Conservation (phyloP, 2,888 invertebrate genomes). For the Shargacucullia verbasci region DNA sequence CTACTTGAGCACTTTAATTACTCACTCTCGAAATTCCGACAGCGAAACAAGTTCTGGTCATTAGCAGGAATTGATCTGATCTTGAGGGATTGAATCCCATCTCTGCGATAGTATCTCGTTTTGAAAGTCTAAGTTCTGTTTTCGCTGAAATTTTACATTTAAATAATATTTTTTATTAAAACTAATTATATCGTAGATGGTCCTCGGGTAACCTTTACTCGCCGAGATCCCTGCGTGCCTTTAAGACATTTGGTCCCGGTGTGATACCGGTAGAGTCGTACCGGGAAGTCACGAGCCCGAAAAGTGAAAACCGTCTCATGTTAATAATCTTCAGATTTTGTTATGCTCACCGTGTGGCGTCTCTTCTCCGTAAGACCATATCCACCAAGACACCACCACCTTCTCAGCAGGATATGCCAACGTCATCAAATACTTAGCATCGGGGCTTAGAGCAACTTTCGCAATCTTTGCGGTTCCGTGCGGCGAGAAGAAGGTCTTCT, state of each 20-base stretch:
- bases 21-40: slow-evolving; percentile 75
- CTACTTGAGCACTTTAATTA: neutral
- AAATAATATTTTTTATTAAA: too few relatives aligned
- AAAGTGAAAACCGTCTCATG: too few relatives aligned
- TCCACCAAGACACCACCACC: slow-evolving; percentile 87
- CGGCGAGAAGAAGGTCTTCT: slow-evolving; percentile 87
- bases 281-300: too few relatives aligned
- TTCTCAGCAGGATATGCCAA: slow-evolving; percentile 82
- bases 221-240: too few relatives aligned
- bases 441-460: slow-evolving; percentile 85
- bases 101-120: slow-evolving; percentile 66
- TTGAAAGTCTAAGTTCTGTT: slow-evolving; percentile 56
- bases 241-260: too few relatives aligned
- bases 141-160: slow-evolving; percentile 67
- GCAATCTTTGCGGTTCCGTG: slow-evolving; percentile 77
- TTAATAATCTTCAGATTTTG: neutral
- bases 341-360: slow-evolving; percentile 85
- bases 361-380: slow-evolving; percentile 89
- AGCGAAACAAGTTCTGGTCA: slow-evolving; percentile 77
- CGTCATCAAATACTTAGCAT: slow-evolving; percentile 89
- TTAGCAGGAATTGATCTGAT: slow-evolving; percentile 73
- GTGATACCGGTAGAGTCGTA: too few relatives aligned
- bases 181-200: too few relatives aligned
- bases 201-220: too few relatives aligned
- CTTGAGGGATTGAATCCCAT: slow-evolving; percentile 77